phyloP scores from a whole-genome alignment of 2,113 vertebrate species.

The Morone saxatilis region DNA sequence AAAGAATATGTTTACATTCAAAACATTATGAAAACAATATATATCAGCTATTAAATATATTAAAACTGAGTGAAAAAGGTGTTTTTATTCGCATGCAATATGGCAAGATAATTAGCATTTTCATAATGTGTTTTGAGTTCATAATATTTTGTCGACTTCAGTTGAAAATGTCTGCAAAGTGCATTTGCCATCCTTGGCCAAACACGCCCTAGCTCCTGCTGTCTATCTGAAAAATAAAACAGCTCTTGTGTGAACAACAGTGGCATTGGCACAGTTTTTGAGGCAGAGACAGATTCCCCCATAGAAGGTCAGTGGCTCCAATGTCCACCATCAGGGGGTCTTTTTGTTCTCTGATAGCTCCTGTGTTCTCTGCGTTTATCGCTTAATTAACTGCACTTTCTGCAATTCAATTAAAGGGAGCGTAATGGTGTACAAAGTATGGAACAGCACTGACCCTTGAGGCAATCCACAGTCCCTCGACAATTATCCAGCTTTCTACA shows the following conservation, averaged over 20 bases:
- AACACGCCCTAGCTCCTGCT: neutral
- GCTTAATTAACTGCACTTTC: conserved; percentile 75
- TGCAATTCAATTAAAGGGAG: conserved; percentile 73
- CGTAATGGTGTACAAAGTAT: conserved; percentile 58
- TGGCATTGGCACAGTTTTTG: neutral
- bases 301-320: conserved; percentile 47
- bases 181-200: conserved; percentile 1
- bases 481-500: conserved; percentile 38
- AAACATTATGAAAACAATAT: neutral
- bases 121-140: neutral
- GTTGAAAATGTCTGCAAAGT: neutral
- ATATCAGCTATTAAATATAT: neutral
- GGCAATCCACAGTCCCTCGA: conserved; percentile 45
- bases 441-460: conserved; percentile 54
- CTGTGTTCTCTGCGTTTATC: conserved; percentile 63
- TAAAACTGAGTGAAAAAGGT: neutral
- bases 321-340: conserved; percentile 44
- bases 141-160: neutral
- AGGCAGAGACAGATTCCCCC: conserved; percentile 18
- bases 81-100: neutral
- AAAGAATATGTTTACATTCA: neutral
- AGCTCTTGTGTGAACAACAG: conserved; percentile 12
- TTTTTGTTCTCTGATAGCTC: conserved; percentile 56
- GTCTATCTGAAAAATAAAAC: neutral
- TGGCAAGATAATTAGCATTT: neutral